Percentiles rank a stretch among this genome's conserved stretches.
Evolutionary conservation across 2,888 invertebrate genomes (phyloP).

Genomic region (Cosmopolites sordidus): DNA sequence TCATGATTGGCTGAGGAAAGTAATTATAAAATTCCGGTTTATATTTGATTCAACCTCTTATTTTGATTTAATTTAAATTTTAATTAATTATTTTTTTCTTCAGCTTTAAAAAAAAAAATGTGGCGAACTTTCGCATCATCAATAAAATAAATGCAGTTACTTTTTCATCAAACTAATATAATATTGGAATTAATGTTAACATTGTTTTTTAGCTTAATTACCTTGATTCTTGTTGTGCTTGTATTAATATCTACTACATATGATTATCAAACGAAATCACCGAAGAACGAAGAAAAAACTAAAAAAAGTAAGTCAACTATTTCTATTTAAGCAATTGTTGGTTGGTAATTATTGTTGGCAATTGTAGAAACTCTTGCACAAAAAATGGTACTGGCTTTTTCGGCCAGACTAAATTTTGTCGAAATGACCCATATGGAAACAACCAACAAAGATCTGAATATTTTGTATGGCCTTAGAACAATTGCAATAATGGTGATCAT

Average conservation of each 20-base stretch:
- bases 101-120: too few relatives aligned
- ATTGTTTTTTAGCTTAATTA: conserved; percentile 38
- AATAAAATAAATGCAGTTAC: too few relatives aligned
- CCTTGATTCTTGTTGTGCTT: conserved; percentile 36
- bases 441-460: conserved; percentile 47
- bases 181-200: background rate
- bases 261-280: conserved; percentile 34
- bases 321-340: background rate
- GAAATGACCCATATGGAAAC: conserved; percentile 49
- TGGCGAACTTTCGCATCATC: too few relatives aligned
- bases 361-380: conserved; percentile 15
- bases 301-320: conserved; percentile 39
- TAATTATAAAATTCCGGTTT: too few relatives aligned
- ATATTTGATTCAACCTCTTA: too few relatives aligned
- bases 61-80: too few relatives aligned
- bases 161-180: too few relatives aligned
- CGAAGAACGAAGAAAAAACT: conserved; percentile 34
- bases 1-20: too few relatives aligned
- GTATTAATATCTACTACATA: conserved; percentile 43
- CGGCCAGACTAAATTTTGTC: conserved; percentile 40
- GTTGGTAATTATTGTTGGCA: background rate
- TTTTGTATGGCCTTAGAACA: conserved; percentile 58
- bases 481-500: conserved; percentile 56
- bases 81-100: too few relatives aligned
- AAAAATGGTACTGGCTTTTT: conserved; percentile 39